phyloP scores from a whole-genome alignment of 2,888 invertebrate species.

The Cantharis lateralis region DNA sequence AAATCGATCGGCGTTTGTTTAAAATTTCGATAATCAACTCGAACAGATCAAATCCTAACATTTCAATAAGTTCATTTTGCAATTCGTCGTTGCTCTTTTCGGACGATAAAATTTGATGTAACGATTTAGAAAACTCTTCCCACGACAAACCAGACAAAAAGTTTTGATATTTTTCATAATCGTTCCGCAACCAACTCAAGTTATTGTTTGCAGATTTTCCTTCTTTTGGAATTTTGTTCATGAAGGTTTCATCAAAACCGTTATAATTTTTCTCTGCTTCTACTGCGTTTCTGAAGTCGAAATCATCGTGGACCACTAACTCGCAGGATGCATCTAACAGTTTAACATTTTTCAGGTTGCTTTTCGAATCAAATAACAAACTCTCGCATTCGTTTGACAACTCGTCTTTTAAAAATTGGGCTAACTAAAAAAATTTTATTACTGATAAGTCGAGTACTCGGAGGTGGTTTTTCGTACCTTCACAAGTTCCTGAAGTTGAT shows the following conservation, averaged over 20 bases:
- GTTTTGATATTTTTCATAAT: conserved; percentile 18
- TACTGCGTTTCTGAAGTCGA: not conserved
- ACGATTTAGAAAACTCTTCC: conserved; percentile 63
- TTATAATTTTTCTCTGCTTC: not conserved
- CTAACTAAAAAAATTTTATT: conserved; percentile 27
- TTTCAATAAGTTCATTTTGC: conserved; percentile 84
- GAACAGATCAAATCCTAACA: conserved; percentile 79
- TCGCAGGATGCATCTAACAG: not conserved
- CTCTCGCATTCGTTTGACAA: not conserved
- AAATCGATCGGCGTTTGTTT: conserved; percentile 40
- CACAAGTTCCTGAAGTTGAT: conserved; percentile 21
- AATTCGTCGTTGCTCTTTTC: conserved; percentile 60
- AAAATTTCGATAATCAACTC: conserved; percentile 51
- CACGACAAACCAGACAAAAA: conserved; percentile 57
- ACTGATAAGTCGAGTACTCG: not conserved
- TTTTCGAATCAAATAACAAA: not conserved
- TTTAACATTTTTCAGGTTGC: not conserved
- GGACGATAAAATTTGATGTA: conserved; percentile 64
- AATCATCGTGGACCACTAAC: not conserved
- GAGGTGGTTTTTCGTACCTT: conserved; percentile 14
- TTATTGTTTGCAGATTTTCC: not conserved
- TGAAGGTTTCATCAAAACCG: not conserved
- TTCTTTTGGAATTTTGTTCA: not conserved
- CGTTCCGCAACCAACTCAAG: conserved; percentile 22
- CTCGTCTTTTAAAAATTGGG: not conserved